Evolutionary conservation across 2,888 invertebrate species (phyloP).

Genomic region (Arctia plantaginis): DNA sequence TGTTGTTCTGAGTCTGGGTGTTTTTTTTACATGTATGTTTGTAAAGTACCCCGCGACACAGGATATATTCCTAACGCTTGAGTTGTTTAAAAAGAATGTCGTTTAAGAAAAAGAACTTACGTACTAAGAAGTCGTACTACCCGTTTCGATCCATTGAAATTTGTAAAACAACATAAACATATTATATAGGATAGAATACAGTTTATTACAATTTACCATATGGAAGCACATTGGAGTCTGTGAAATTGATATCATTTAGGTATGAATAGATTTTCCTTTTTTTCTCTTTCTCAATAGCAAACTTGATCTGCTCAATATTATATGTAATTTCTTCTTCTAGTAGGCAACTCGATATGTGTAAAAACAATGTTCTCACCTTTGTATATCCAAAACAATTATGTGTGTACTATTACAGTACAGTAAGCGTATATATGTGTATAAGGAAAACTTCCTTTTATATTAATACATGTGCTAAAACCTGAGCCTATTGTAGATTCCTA

Average conservation of each 20-base stretch:
- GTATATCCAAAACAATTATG: constrained; percentile 1
- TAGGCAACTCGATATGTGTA: neutral
- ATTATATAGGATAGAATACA: neutral
- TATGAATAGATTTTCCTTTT: neutral
- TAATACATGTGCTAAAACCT: neutral
- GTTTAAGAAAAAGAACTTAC: too few species aligned
- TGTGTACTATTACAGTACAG: neutral
- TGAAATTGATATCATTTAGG: neutral
- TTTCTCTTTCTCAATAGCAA: neutral
- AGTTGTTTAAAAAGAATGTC: too few species aligned
- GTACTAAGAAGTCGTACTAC: too few species aligned
- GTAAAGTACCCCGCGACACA: too few species aligned
- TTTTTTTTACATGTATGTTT: too few species aligned
- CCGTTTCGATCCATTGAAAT: too few species aligned
- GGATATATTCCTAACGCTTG: too few species aligned
- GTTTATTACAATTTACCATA: neutral
- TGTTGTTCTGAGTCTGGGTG: too few species aligned
- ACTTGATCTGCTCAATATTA: too few species aligned
- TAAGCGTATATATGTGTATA: neutral
- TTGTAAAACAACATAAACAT: too few species aligned
- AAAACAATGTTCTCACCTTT: neutral
- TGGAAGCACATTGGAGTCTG: too few species aligned
- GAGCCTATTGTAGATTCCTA: constrained; percentile 8
- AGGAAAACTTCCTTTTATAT: constrained; percentile 8
- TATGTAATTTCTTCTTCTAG: neutral